A percentile compares a stretch with the other conserved stretches of the same genome.
Evolutionary conservation across 2,888 invertebrate species (phyloP).

Genomic region (Silvanus unidentatus): DNA sequence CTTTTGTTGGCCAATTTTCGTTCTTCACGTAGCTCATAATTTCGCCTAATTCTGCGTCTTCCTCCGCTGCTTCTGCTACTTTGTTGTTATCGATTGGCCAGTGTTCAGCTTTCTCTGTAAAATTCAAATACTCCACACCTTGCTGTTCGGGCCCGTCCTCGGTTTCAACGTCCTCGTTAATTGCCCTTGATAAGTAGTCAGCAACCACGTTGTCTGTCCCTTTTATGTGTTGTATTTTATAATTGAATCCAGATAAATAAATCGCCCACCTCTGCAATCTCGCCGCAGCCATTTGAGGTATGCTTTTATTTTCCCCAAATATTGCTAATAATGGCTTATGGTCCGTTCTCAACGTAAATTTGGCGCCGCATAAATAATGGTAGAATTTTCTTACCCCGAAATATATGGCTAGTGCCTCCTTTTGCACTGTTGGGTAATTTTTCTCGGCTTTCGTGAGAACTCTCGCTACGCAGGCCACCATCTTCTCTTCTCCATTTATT

Average conservation of each 20-base stretch:
- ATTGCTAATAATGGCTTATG: constrained; percentile 13
- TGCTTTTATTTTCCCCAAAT: constrained; percentile 30
- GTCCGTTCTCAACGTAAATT: constrained; percentile 3
- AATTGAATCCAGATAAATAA: constrained; percentile 17
- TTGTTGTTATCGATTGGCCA: constrained; percentile 6
- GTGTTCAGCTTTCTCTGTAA: constrained; percentile 3
- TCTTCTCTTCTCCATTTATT: constrained; percentile 6
- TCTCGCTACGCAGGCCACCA: constrained; percentile 10
- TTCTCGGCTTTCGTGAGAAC: constrained; percentile 10
- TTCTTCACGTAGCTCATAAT: not conserved
- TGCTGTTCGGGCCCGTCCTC: not conserved
- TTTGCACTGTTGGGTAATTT: constrained; percentile 5
- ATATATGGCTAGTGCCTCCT: constrained; percentile 32
- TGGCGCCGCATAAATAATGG: constrained; percentile 4
- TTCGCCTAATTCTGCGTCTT: not conserved
- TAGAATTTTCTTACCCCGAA: constrained; percentile 14
- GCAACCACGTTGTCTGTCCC: constrained; percentile 11
- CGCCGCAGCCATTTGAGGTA: constrained; percentile 34
- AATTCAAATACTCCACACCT: constrained; percentile 2
- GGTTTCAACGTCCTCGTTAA: constrained; percentile 4
- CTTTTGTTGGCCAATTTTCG: constrained; percentile 4
- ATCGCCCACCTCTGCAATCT: constrained; percentile 33
- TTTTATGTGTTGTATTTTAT: constrained; percentile 15
- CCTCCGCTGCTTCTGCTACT: not conserved
- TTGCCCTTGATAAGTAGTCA: constrained; percentile 14